Conservation (phyloP, 2,113 vertebrate genomes). For the Hucho hucho region DNA sequence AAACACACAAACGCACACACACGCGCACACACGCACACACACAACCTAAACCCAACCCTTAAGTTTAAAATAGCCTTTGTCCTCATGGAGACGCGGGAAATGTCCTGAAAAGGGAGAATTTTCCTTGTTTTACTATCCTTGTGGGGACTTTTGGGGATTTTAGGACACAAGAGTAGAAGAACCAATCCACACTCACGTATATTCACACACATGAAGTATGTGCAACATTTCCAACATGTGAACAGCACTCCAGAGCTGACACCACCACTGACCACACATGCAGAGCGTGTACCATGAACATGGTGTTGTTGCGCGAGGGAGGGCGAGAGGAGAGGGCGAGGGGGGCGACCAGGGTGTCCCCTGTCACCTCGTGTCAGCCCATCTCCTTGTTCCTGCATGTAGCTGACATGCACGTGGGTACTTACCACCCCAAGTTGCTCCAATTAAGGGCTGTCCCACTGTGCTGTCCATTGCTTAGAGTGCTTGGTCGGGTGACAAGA, state of each 20-base stretch:
- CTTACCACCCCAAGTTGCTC: slow-evolving; percentile 86
- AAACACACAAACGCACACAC: slow-evolving; percentile 1
- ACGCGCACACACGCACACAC: background rate
- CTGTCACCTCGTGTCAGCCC: slow-evolving; percentile 77
- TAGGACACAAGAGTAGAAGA: too few relatives aligned
- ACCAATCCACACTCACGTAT: too few relatives aligned
- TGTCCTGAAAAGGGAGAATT: background rate
- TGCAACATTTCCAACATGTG: slow-evolving; percentile 8
- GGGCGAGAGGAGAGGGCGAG: slow-evolving; percentile 50
- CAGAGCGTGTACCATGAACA: slow-evolving; percentile 55
- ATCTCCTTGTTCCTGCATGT: slow-evolving; percentile 78
- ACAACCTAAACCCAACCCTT: background rate
- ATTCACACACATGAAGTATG: background rate
- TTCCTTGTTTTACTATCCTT: too few relatives aligned
- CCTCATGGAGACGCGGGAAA: background rate
- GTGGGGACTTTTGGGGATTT: background rate
- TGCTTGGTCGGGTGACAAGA: slow-evolving; percentile 88
- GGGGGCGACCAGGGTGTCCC: slow-evolving; percentile 63
- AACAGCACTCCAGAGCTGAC: slow-evolving; percentile 47
- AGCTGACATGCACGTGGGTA: slow-evolving; percentile 84
- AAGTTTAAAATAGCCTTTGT: background rate
- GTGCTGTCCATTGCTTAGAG: slow-evolving; percentile 82
- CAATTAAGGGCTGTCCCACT: slow-evolving; percentile 97
- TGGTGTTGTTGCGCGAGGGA: slow-evolving; percentile 59
- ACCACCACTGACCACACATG: slow-evolving; percentile 48